A percentile compares a stretch with the other conserved stretches of the same genome.
phyloP scores from a whole-genome alignment of 2,888 invertebrate species.

The Arrhopalites spinosus region DNA sequence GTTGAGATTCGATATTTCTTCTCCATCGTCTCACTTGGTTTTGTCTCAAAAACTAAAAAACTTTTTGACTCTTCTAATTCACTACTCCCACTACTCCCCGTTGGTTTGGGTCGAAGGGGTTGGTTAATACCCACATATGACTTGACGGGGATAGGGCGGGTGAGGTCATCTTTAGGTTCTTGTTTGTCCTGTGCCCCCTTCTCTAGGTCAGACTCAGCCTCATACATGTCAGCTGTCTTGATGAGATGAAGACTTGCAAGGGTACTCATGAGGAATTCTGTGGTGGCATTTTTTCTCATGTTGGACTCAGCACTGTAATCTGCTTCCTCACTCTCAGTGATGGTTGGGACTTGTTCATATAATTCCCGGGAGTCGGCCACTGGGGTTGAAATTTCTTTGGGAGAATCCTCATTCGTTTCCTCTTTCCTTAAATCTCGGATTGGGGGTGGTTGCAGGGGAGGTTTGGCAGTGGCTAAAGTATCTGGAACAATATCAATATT shows the following conservation, averaged over 20 bases:
- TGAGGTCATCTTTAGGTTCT: constrained; percentile 30
- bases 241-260: constrained; percentile 52
- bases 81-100: constrained; percentile 61
- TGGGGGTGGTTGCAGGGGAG: constrained; percentile 10
- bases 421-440: constrained; percentile 27
- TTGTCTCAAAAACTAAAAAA: constrained; percentile 6
- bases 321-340: not conserved
- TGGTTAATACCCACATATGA: constrained; percentile 78
- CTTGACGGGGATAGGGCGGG: constrained; percentile 67
- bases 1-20: constrained; percentile 44
- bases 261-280: constrained; percentile 53
- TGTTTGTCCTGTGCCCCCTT: not conserved
- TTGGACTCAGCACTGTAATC: not conserved
- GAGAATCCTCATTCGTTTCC: not conserved
- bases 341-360: constrained; percentile 33
- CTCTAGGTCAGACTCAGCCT: constrained; percentile 12
- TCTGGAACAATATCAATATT: constrained; percentile 50
- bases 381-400: not conserved
- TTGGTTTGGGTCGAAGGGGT: constrained; percentile 70
- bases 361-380: constrained; percentile 11
- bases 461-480: constrained; percentile 42
- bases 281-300: constrained; percentile 37
- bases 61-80: constrained; percentile 18
- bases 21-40: not conserved
- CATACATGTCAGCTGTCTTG: constrained; percentile 36